Base-by-base conservation (phyloP, 2,113 vertebrate genomes). In the Oxyruncus cristatus region DNA sequence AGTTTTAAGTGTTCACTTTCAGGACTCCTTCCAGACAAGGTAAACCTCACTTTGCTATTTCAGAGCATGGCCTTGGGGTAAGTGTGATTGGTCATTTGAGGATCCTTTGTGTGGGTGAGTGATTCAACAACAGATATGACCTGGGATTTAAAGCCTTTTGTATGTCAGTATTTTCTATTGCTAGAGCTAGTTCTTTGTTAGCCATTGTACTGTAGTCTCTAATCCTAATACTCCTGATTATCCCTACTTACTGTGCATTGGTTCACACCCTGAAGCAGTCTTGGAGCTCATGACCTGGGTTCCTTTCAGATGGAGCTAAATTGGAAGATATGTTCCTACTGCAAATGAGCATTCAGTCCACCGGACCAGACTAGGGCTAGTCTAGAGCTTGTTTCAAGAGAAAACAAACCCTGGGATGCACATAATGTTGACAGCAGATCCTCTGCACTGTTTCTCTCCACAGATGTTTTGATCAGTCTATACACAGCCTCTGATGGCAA, bases 161-260 rank as follows among this genome's bases (percentile, higher is more conserved):
- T 88, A 83, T 86, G 62, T 67, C 80, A 81, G 35, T 82, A 22
- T 82, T 91, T 94, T 81, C 75, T 86, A 18, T 90, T 88, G 74
- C 79, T 77, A 39, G 67, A 86, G 61, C 33, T 66, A 55, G 44
- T 95, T 92, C 72, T 92, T 91, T 97, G 81, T 82, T 79, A 72
- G 24, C 47, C 33, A 79, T 89, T 96, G 67, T 84, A 65, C 73
- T 6, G 11, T 3, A 44, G 65, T 75, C 76, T 75, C n/a, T 95
- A 91, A 95, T 96, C 83, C 79, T 95, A 78, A 91, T 93, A 63
- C 55, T 92, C 42, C 83, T 81, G 72, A 85, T 96, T 95, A 89
- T 84, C 89, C 76, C 76, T 94, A 21, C 46, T 91, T 97, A 84
- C 70, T 77, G 83, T 78, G 80, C 76, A 89, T 94, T 71, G 56